These are phyloP conservation scores for Mythimna albipuncta DNA, from an alignment of 2,888 invertebrate species.

Conservation along the genomic window DNA sequence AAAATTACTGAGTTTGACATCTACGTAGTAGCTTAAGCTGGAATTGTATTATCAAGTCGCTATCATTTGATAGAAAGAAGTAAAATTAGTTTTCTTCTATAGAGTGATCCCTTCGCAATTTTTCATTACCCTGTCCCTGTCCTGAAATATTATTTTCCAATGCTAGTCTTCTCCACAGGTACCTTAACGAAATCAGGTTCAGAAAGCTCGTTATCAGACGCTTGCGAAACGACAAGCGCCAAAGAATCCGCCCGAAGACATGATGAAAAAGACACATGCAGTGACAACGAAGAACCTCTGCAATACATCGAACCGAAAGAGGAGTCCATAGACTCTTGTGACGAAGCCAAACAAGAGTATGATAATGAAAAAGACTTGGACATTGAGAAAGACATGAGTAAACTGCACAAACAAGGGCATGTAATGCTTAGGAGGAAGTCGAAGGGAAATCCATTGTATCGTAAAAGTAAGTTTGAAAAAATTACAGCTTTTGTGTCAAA, in stretches of 20 bases:
- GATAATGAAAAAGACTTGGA: constrained; percentile 82
- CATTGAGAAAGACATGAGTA: constrained; percentile 70
- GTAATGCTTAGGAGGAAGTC: constrained; percentile 92
- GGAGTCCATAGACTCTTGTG: constrained; percentile 79
- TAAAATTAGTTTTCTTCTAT: no score
- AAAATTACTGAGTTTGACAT: no score
- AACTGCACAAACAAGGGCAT: constrained; percentile 87
- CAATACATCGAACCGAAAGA: constrained; percentile 67
- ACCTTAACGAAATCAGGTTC: constrained; percentile 95
- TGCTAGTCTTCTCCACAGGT: constrained; percentile 46
- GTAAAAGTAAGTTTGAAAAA: constrained; percentile 91
- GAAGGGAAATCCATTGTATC: constrained; percentile 92
- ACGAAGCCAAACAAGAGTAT: constrained; percentile 79
- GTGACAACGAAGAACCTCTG: constrained; percentile 91
- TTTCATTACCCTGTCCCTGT: no score
- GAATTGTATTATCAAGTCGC: no score
- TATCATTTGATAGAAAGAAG: no score
- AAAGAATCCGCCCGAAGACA: constrained; percentile 93
- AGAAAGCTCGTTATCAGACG: constrained; percentile 96
- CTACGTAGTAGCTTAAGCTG: no score
- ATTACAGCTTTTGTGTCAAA: no score
- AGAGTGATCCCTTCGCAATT: no score
- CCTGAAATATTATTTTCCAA: no score
- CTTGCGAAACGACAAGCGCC: constrained; percentile 91
- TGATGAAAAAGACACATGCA: constrained; percentile 94